Evolutionary conservation across 2,797 vertebrate species (phyloP).

Genomic region (Antennarius maculatus): DNA sequence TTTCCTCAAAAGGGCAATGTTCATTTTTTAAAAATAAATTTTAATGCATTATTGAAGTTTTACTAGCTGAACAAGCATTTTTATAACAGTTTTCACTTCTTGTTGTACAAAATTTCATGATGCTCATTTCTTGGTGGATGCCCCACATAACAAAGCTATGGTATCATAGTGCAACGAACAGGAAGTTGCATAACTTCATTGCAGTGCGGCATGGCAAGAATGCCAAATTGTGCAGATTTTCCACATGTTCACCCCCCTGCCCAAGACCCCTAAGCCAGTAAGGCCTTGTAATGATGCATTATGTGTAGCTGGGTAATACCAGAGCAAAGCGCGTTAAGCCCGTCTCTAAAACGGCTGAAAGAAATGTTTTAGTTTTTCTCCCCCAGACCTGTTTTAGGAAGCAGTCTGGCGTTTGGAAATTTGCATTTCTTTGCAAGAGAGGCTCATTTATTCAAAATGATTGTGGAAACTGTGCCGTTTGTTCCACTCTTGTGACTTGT

Average conservation of each 20-base stretch:
- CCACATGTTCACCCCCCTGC: constrained; percentile 55
- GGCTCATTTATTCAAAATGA: constrained; percentile 74
- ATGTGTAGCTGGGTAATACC: constrained; percentile 53
- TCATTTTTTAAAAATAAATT: constrained; percentile 24
- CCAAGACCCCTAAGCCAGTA: constrained; percentile 60
- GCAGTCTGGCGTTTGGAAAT: constrained; percentile 67
- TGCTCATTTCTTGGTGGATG: constrained; percentile 29
- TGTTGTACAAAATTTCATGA: constrained; percentile 26
- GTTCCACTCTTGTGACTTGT: constrained; percentile 75
- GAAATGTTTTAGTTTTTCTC: constrained; percentile 28
- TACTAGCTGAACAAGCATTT: neutral
- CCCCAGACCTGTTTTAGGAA: constrained; percentile 69
- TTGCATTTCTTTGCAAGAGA: constrained; percentile 74
- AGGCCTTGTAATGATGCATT: constrained; percentile 65
- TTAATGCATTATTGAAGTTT: too few relatives aligned
- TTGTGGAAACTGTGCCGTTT: constrained; percentile 75
- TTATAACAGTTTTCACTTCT: constrained; percentile 17
- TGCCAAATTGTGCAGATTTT: constrained; percentile 56
- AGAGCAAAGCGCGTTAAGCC: constrained; percentile 44
- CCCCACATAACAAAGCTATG: constrained; percentile 42
- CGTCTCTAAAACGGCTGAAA: constrained; percentile 68
- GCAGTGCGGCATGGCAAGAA: constrained; percentile 29
- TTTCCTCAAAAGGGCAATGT: constrained; percentile 16
- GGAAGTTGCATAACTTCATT: constrained; percentile 60
- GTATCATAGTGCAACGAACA: constrained; percentile 64